A percentile compares a stretch with the other conserved stretches of the same genome.
These are phyloP conservation scores for Limenitis camilla DNA, from an alignment of 2,888 invertebrate genomes.

Conservation along the genomic window DNA sequence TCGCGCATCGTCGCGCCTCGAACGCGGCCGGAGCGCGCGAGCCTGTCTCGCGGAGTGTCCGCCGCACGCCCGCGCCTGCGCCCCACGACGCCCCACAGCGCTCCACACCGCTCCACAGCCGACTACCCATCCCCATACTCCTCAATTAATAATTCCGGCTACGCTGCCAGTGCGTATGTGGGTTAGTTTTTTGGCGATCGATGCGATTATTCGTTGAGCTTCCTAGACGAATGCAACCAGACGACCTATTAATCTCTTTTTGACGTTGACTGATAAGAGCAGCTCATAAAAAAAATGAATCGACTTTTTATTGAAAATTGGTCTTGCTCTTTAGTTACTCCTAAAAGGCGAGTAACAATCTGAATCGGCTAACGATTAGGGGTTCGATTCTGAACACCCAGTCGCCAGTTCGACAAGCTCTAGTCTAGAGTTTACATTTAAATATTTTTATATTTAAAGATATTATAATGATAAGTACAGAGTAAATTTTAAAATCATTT, in stretches of 20 bases:
- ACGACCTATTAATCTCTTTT: slow-evolving; percentile 50
- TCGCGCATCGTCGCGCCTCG: slow-evolving; percentile 60
- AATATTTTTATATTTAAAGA: too few species aligned
- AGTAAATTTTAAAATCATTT: too few species aligned
- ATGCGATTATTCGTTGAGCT: slow-evolving; percentile 68
- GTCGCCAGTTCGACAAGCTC: too few species aligned
- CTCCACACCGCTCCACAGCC: too few species aligned
- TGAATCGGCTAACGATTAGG: too few species aligned
- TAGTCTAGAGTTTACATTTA: too few species aligned
- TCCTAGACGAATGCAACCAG: slow-evolving; percentile 59
- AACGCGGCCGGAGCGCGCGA: slow-evolving; percentile 70
- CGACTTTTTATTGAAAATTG: too few species aligned
- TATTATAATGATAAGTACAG: too few species aligned
- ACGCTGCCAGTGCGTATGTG: slow-evolving; percentile 74
- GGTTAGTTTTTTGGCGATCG: slow-evolving; percentile 75
- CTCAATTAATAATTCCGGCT: slow-evolving; percentile 73
- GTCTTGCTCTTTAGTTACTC: too few species aligned
- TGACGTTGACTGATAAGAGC: slow-evolving; percentile 12
- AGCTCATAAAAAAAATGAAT: background rate
- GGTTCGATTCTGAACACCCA: too few species aligned
- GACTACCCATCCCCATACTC: slow-evolving; percentile 50
- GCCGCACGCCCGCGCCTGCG: slow-evolving; percentile 52
- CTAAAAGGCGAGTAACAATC: too few species aligned
- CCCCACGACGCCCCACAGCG: slow-evolving; percentile 40
- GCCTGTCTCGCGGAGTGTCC: slow-evolving; percentile 69